These are phyloP conservation scores for Glyptemys insculpta DNA, from an alignment of 2,797 vertebrate genomes.

Conservation along the genomic window DNA sequence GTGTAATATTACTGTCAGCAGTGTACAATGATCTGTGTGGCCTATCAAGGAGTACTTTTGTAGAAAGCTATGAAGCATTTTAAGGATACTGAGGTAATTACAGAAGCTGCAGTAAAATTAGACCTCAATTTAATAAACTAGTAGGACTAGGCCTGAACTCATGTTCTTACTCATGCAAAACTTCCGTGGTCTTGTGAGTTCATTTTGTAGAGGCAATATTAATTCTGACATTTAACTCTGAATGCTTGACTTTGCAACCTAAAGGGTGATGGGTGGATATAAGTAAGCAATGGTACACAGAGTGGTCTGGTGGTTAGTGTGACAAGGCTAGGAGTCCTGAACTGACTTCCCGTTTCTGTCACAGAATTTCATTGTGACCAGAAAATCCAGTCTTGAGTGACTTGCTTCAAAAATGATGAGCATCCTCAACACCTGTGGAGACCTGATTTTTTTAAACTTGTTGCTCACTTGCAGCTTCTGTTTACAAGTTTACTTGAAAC, in stretches of 20 bases:
- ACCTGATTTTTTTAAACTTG: not conserved
- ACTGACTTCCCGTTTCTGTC: rapidly evolving
- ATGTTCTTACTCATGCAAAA: not conserved
- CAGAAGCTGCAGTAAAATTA: not conserved
- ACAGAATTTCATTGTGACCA: not conserved
- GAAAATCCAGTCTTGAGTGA: not conserved
- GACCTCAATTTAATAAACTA: not conserved
- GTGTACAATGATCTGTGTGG: not conserved
- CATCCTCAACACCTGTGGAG: rapidly evolving
- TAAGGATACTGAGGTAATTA: not conserved
- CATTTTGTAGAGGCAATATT: not conserved
- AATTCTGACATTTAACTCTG: not conserved
- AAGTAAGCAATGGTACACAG: not conserved
- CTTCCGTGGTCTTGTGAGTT: not conserved
- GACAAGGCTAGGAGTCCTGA: not conserved
- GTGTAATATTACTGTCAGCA: not conserved
- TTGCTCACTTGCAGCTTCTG: not conserved
- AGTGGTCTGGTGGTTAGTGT: rapidly evolving
- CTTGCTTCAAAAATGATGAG: not conserved
- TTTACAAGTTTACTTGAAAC: not conserved
- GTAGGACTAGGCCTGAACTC: too few relatives aligned
- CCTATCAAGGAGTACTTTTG: not conserved
- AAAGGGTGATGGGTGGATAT: rapidly evolving
- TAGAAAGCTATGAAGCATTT: not conserved
- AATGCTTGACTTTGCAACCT: not conserved